Percentiles rank a stretch among this genome's conserved stretches.
Evolutionary conservation across 1,140 invertebrate species (phyloP).

Genomic region (Eumaeus atala): DNA sequence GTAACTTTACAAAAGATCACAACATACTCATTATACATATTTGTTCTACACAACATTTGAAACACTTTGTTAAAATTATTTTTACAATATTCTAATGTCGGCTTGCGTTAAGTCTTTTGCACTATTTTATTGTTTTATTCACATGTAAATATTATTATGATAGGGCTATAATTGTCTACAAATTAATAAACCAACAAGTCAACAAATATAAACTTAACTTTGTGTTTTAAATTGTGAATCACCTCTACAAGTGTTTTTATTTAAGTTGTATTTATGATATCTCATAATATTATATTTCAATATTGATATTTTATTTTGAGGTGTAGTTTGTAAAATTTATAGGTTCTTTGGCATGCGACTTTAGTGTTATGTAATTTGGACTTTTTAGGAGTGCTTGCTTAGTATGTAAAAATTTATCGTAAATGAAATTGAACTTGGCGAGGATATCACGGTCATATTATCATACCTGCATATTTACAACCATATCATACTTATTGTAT

Average conservation of each 20-base stretch:
- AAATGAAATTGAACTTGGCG: slow-evolving; percentile 29
- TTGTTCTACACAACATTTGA: slow-evolving; percentile 34
- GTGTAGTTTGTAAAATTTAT: slow-evolving; percentile 12
- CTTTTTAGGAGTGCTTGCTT: too few species aligned
- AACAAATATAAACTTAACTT: slow-evolving; percentile 15
- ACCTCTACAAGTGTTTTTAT: too few species aligned
- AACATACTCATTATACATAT: slow-evolving; percentile 48
- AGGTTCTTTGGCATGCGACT: background rate
- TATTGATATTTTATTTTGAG: slow-evolving; percentile 5
- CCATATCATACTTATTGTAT: slow-evolving; percentile 22
- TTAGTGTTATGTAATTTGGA: too few species aligned
- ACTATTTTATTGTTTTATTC: slow-evolving; percentile 66
- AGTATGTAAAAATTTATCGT: too few species aligned
- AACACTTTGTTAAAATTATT: slow-evolving; percentile 30
- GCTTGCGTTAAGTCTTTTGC: slow-evolving; percentile 45
- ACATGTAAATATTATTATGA: slow-evolving; percentile 40
- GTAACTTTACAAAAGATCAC: slow-evolving; percentile 67
- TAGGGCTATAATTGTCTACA: slow-evolving; percentile 20
- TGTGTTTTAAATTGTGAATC: slow-evolving; percentile 18
- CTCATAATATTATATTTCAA: too few species aligned
- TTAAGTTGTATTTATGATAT: too few species aligned
- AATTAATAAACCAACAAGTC: slow-evolving; percentile 7
- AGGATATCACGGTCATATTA: slow-evolving; percentile 28
- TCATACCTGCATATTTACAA: slow-evolving; percentile 37
- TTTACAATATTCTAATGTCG: slow-evolving; percentile 29